These are phyloP conservation scores for Junonia oenone DNA, from an alignment of 2,888 invertebrate species.

Conservation along the genomic window DNA sequence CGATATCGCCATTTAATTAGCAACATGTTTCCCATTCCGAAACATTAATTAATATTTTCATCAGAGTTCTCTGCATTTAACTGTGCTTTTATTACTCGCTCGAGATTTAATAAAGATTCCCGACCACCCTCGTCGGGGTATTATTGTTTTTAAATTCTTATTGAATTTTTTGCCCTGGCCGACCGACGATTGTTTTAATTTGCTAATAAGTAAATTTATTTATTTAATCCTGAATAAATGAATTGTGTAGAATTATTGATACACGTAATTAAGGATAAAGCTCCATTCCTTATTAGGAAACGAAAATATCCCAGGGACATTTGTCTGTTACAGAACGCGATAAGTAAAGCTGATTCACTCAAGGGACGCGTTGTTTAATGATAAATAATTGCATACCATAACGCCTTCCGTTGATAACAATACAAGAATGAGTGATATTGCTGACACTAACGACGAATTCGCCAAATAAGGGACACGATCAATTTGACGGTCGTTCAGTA, in stretches of 20 bases:
- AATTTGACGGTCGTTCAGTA: constrained; percentile 56
- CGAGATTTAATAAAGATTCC: constrained; percentile 78
- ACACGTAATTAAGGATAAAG: no score
- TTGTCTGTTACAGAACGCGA: not conserved
- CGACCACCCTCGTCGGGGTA: constrained; percentile 70
- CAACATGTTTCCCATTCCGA: constrained; percentile 77
- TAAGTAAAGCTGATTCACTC: not conserved
- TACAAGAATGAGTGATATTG: constrained; percentile 10
- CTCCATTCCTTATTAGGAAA: no score
- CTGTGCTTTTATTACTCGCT: constrained; percentile 76
- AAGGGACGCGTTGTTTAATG: not conserved
- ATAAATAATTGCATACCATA: not conserved
- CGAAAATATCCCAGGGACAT: no score
- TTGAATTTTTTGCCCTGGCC: constrained; percentile 60
- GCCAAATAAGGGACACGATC: constrained; percentile 61
- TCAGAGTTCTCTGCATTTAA: constrained; percentile 75
- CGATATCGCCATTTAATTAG: constrained; percentile 79
- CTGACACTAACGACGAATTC: constrained; percentile 39
- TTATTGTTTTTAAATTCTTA: constrained; percentile 66
- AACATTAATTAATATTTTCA: constrained; percentile 79
- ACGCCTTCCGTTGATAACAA: not conserved
- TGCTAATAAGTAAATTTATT: not conserved
- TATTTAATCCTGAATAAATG: not conserved
- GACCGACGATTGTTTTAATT: constrained; percentile 23
- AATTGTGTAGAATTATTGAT: not conserved